Percentiles rank a stretch among this genome's conserved stretches.
Conservation (phyloP, 2,113 vertebrate species). For the Microtus richardsoni region DNA sequence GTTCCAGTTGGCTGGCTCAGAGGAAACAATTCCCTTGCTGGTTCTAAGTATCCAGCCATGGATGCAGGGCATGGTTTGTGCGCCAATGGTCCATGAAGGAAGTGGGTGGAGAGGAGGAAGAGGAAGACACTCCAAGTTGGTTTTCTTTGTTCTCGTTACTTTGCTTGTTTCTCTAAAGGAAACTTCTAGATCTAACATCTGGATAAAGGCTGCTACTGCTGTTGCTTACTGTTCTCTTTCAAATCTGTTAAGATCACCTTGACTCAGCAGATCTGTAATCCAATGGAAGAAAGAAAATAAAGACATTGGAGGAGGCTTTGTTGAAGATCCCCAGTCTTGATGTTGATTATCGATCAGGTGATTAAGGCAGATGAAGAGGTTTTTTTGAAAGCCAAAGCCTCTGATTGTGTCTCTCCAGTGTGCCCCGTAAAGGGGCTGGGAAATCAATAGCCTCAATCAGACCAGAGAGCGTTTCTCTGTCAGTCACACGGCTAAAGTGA, state of each 20-base stretch:
- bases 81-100: constrained; percentile 92
- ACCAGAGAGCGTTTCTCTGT: constrained; percentile 93
- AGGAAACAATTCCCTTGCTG: constrained; percentile 88
- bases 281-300: constrained; percentile 89
- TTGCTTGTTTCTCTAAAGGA: constrained; percentile 34
- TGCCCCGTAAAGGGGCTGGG: constrained; percentile 90
- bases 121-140: constrained; percentile 39
- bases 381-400: constrained; percentile 92
- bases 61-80: constrained; percentile 91
- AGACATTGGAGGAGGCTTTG: constrained; percentile 90
- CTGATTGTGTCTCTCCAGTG: constrained; percentile 94
- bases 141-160: constrained; percentile 14
- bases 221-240: constrained; percentile 89
- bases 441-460: constrained; percentile 99
- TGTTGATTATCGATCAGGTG: constrained; percentile 97
- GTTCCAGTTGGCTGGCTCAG: constrained; percentile 88
- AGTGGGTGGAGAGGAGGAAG: constrained; percentile 79
- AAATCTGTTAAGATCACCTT: constrained; percentile 92
- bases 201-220: constrained; percentile 85
- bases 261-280: constrained; percentile 96
- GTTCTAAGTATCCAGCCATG: constrained; percentile 88
- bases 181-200: constrained; percentile 78
- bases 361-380: constrained; percentile 98
- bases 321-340: constrained; percentile 91
- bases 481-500: constrained; percentile 96